Conservation (phyloP, 2,888 invertebrate genomes). For the Cryptophagus acutangulus region DNA sequence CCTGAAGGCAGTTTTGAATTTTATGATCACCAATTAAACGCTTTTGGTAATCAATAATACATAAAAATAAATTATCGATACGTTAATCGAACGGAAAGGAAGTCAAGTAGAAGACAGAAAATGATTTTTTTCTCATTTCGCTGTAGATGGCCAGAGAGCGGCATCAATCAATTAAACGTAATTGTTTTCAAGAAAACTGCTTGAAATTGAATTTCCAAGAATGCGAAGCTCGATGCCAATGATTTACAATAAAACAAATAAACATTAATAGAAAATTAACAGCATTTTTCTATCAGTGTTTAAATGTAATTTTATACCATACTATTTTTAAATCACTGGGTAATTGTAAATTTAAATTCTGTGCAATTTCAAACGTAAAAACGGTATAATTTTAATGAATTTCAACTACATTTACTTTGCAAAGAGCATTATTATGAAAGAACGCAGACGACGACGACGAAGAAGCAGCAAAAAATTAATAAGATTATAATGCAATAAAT, state of each 20-base stretch:
- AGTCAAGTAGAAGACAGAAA: not conserved
- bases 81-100: not conserved
- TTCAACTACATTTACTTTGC: too few relatives aligned
- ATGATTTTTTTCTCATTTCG: not conserved
- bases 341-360: slow-evolving; percentile 5
- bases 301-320: slow-evolving; percentile 4
- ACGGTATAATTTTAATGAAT: too few relatives aligned
- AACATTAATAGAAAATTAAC: slow-evolving; percentile 4
- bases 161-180: slow-evolving; percentile 30
- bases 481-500: too few relatives aligned
- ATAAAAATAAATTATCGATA: not conserved
- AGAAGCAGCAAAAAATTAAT: too few relatives aligned
- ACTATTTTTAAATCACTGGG: not conserved
- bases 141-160: slow-evolving; percentile 32
- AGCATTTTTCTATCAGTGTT: slow-evolving; percentile 2
- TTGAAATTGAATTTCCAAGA: slow-evolving; percentile 5
- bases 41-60: not conserved
- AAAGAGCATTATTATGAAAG: too few relatives aligned
- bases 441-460: too few relatives aligned
- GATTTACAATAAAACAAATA: not conserved
- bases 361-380: too few relatives aligned
- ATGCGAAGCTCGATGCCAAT: not conserved
- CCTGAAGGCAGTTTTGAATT: too few relatives aligned
- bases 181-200: slow-evolving; percentile 28
- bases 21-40: slow-evolving; percentile 3